A percentile compares a stretch with the other conserved stretches of the same genome.
These are phyloP conservation scores for Pantherophis vulpinus DNA, from an alignment of 2,797 vertebrate genomes.

Conservation along the genomic window DNA sequence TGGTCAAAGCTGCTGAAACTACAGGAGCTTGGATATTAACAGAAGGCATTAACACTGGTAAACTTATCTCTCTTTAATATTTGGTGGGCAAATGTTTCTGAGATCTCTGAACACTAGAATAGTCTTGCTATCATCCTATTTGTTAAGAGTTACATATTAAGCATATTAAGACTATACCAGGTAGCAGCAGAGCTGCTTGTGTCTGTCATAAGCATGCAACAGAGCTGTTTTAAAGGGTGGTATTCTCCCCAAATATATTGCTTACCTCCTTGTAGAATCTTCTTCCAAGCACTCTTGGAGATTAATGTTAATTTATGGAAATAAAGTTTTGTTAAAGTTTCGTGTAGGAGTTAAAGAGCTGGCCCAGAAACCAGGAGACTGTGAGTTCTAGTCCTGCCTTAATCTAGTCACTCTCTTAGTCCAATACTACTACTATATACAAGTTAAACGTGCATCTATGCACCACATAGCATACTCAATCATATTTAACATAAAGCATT, in stretches of 20 bases:
- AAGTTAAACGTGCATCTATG: not conserved
- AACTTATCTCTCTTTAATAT: not conserved
- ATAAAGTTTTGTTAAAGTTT: not conserved
- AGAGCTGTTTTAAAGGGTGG: not conserved
- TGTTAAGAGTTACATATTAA: not conserved
- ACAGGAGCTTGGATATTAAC: constrained; percentile 96
- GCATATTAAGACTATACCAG: not conserved
- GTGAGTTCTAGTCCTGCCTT: not conserved
- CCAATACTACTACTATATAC: not conserved
- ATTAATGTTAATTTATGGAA: not conserved
- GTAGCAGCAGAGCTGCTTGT: not conserved
- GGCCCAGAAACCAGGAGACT: not conserved
- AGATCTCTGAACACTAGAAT: not conserved
- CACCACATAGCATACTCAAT: too few relatives aligned
- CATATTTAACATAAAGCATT: not conserved
- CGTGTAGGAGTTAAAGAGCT: not conserved
- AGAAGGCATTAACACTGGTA: constrained; percentile 91
- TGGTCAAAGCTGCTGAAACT: constrained; percentile 89
- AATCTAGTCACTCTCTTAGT: not conserved
- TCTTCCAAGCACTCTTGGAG: not conserved
- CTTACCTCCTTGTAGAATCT: not conserved
- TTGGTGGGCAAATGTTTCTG: not conserved
- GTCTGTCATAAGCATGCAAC: not conserved
- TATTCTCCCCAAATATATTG: not conserved
- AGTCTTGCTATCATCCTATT: not conserved